Evolutionary conservation across 2,888 invertebrate genomes (phyloP), one percentile per base, ranked within the genome.

Genomic region (Pimpla rufipes): DNA sequence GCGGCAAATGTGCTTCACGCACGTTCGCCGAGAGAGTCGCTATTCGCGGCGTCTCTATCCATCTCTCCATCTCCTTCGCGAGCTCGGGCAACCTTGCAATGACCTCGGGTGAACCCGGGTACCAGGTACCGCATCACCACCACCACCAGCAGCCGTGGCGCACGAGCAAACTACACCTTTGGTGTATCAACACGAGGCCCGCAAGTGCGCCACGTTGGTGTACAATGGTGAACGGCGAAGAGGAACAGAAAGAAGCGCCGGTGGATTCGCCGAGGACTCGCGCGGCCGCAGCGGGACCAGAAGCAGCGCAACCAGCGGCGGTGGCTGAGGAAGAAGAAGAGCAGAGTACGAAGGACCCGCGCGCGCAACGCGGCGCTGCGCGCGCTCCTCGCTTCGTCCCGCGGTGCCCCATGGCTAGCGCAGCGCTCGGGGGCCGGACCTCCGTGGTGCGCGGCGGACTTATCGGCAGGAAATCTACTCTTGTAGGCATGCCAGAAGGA

Each of bases 381-480:
- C n/a, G n/a, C n/a, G n/a, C n/a, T n/a, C n/a, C n/a, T n/a, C n/a
- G n/a, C n/a, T n/a, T n/a, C n/a, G n/a, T 76, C 47, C 5, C 5
- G 42, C 76, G 76, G 59, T 79, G 76, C 83, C 79, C 79, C 83
- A 83, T 80, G 84, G 84, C 80, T 84, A 85, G 85, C 21, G 75
- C 85, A 74, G 74, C 76, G 86, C 84, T 85, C 89, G 87, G 87
- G 5, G 29, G 86, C 87, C 83, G 87, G 90, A 91, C 92, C 92
- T 92, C 92, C 92, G 88, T 89, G 91, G 89, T 88, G 90, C 84
- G 73, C 89, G 90, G 86, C 87, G 89, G 89, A 90, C 89, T 91
- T 93, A 93, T 93, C 92, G 89, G 88, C 88, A 88, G 90, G 89
- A 90, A 90, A 92, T 92, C 92, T 92, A 90, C 89, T 90, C 90